These are phyloP conservation scores for Otolemur crassicaudatus DNA, from an alignment of 2,797 vertebrate species.

Conservation along the genomic window DNA sequence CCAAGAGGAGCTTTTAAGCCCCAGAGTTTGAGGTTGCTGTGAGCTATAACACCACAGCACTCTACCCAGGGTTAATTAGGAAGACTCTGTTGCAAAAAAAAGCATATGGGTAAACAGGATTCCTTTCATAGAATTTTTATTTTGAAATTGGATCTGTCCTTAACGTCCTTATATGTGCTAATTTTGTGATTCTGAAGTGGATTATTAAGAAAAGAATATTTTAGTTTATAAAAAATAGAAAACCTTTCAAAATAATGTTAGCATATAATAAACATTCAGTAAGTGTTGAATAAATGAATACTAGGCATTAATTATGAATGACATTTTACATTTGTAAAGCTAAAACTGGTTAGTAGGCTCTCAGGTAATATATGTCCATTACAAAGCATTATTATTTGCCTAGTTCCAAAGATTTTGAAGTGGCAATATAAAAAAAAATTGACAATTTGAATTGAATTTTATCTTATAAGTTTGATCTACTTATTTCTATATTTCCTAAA, in stretches of 20 bases:
- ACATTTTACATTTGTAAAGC: constrained; percentile 54
- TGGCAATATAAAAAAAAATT: constrained; percentile 39
- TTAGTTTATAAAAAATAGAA: constrained; percentile 42
- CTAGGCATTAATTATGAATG: background rate
- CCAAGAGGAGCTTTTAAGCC: no score
- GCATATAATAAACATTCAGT: constrained; percentile 26
- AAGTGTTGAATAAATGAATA: constrained; percentile 30
- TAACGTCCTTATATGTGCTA: constrained; percentile 15
- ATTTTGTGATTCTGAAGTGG: background rate
- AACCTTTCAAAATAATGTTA: constrained; percentile 48
- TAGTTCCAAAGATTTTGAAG: constrained; percentile 8
- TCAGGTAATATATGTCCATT: background rate
- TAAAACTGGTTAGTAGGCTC: constrained; percentile 40
- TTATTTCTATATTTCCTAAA: constrained; percentile 21
- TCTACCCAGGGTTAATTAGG: no score
- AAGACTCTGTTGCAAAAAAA: background rate
- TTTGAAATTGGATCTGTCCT: constrained; percentile 41
- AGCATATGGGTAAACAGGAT: background rate
- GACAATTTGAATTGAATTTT: constrained; percentile 26
- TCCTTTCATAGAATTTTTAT: constrained; percentile 21
- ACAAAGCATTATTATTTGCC: constrained; percentile 34
- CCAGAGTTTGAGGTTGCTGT: no score
- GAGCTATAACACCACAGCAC: no score
- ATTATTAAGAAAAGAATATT: constrained; percentile 36
- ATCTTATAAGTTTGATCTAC: constrained; percentile 28